A percentile compares a stretch with the other conserved stretches of the same genome.
Conservation (phyloP, 2,113 vertebrate genomes). For the Muntiacus reevesi region DNA sequence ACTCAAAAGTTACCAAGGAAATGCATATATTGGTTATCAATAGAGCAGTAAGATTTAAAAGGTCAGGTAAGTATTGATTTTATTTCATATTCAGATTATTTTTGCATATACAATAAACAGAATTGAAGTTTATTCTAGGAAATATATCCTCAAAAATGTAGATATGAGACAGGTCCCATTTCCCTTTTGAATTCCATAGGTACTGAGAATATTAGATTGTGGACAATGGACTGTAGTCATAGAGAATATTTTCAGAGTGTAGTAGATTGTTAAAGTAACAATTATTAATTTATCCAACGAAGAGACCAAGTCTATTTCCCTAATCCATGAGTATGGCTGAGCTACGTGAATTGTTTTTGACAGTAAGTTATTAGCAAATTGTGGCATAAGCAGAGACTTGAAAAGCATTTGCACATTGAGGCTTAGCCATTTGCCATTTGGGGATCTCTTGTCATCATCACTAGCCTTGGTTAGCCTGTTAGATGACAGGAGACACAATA, state of each 20-base stretch:
- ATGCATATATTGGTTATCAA: background rate
- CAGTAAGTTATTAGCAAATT: background rate
- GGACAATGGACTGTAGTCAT: background rate
- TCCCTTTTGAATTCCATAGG: background rate
- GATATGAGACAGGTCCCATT: background rate
- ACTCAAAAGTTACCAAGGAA: background rate
- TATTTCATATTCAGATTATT: slow-evolving; percentile 1
- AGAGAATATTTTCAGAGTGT: background rate
- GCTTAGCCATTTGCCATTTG: background rate
- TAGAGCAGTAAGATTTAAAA: background rate
- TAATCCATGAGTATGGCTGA: background rate
- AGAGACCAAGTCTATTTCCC: background rate
- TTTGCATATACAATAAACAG: background rate
- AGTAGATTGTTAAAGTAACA: background rate
- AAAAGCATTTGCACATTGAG: background rate
- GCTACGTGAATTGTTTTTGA: background rate
- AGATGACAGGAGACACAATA: background rate
- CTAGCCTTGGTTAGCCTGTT: background rate
- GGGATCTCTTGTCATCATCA: background rate
- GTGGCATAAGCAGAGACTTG: background rate
- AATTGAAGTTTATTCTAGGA: background rate
- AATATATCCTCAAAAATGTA: background rate
- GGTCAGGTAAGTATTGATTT: background rate
- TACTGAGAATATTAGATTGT: background rate
- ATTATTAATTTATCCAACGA: background rate